These are phyloP conservation scores for Varanus salvator DNA, from an alignment of 2,113 vertebrate genomes.

Conservation along the genomic window DNA sequence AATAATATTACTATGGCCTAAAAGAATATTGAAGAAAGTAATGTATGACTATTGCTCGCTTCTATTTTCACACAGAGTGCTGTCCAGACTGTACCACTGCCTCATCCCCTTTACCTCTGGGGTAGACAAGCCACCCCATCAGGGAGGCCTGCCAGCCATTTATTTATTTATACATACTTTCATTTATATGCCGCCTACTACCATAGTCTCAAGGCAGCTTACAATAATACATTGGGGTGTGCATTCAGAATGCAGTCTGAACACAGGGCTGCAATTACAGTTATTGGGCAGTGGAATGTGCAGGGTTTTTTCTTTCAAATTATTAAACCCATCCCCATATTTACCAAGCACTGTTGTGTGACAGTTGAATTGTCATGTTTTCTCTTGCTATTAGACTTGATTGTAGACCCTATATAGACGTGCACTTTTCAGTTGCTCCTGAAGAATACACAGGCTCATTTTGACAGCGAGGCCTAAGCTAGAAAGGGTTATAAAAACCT, in stretches of 20 bases:
- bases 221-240: not conserved
- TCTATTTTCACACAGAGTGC: not conserved
- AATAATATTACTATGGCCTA: too few relatives aligned
- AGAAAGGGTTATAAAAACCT: slow-evolving; percentile 25
- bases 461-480: not conserved
- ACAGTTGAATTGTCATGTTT: slow-evolving; percentile 1
- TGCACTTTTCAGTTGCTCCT: not conserved
- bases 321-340: not conserved
- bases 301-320: not conserved
- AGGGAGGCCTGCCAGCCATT: not conserved
- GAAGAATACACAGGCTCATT: not conserved
- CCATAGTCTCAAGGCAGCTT: too few relatives aligned
- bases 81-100: not conserved
- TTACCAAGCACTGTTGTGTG: too few relatives aligned
- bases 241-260: not conserved
- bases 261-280: not conserved
- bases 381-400: not conserved
- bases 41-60: not conserved
- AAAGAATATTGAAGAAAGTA: too few relatives aligned
- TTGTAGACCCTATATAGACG: not conserved
- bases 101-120: not conserved
- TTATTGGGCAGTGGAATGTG: not conserved
- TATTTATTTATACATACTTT: too few relatives aligned
- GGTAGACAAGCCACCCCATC: not conserved
- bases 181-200: too few relatives aligned